Percentiles rank a stretch among this genome's conserved stretches.
phyloP scores from a whole-genome alignment of 2,113 vertebrate genomes.

The Lophotis ruficrista region DNA sequence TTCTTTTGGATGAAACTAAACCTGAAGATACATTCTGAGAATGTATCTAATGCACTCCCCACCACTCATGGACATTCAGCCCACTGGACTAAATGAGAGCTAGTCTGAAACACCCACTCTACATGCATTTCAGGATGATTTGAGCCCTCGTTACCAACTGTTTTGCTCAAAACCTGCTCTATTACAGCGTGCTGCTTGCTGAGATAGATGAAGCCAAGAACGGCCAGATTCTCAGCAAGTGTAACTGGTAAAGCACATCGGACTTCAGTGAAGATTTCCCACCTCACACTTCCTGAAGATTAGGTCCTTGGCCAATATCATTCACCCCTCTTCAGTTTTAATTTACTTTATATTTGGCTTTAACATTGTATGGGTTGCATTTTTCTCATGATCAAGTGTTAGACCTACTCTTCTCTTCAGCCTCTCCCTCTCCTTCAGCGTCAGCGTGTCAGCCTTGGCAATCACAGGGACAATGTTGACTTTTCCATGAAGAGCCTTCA shows the following conservation, averaged over 20 bases:
- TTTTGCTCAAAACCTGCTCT: neutral
- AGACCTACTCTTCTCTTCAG: slow-evolving; percentile 84
- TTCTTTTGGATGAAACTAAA: neutral
- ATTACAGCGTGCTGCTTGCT: neutral
- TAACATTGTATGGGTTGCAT: neutral
- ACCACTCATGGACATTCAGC: neutral
- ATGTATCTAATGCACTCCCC: neutral
- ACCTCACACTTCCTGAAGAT: neutral
- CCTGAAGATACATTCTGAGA: neutral
- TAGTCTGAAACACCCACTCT: neutral
- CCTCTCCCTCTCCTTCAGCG: slow-evolving; percentile 85
- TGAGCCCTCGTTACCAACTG: fast-evolving
- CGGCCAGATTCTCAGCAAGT: neutral
- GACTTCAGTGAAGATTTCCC: neutral
- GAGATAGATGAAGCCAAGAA: neutral
- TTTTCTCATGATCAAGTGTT: neutral
- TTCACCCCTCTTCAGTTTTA: neutral
- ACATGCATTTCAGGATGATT: no score
- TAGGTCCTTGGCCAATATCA: neutral
- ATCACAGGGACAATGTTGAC: slow-evolving; percentile 93
- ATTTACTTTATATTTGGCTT: neutral
- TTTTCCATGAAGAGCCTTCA: slow-evolving; percentile 92
- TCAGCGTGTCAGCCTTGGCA: slow-evolving; percentile 88
- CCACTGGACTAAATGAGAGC: neutral
- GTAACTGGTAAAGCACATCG: neutral